Percentiles rank a stretch among this genome's conserved stretches.
Conservation (phyloP, 2,113 vertebrate species). For the Notarius quadriscutis region DNA sequence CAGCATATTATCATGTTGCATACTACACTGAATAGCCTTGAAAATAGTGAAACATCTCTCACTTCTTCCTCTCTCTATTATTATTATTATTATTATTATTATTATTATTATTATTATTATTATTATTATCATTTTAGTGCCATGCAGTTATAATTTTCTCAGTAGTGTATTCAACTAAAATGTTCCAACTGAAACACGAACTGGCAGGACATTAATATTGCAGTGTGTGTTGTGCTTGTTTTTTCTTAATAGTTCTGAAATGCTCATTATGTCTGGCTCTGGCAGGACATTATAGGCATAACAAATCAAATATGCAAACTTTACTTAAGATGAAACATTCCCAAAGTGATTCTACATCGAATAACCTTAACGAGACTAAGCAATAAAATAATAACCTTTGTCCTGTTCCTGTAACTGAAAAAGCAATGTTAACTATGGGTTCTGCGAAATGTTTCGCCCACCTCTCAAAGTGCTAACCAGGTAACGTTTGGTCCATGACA, state of each 20-base stretch:
- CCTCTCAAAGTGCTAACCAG: no score
- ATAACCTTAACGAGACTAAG: no score
- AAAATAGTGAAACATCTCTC: neutral
- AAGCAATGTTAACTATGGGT: no score
- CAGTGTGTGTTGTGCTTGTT: neutral
- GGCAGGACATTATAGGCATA: no score
- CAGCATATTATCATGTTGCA: neutral
- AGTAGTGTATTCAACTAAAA: neutral
- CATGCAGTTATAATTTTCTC: neutral
- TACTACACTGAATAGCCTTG: neutral
- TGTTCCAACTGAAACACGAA: neutral
- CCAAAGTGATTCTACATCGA: no score
- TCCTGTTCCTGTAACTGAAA: neutral
- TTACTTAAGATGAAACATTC: no score
- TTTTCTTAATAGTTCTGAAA: neutral
- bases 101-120: constrained; percentile 2
- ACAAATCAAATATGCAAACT: no score
- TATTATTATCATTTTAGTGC: neutral
- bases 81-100: neutral
- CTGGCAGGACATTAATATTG: neutral
- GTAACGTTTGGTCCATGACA: no score
- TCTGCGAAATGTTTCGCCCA: no score
- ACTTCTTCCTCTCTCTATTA: neutral
- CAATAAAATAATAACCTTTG: no score
- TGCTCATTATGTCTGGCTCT: no score